These are phyloP conservation scores for Drosophila borealis DNA, from an alignment of 2,888 invertebrate genomes.

Conservation along the genomic window DNA sequence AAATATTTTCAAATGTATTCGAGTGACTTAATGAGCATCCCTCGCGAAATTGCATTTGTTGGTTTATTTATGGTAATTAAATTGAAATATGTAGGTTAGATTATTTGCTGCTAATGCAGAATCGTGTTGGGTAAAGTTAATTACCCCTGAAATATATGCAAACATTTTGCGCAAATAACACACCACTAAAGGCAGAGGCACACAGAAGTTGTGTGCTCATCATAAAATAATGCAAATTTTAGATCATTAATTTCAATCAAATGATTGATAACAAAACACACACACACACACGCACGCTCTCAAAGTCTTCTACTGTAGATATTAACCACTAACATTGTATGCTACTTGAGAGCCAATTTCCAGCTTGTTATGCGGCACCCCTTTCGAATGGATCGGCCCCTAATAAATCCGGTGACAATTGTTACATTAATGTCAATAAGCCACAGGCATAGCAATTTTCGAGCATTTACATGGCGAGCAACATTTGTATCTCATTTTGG, in stretches of 20 bases:
- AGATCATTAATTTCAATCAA: slow-evolving; percentile 83
- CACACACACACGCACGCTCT: slow-evolving; percentile 15
- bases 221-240: slow-evolving; percentile 80
- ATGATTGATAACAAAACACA: slow-evolving; percentile 74
- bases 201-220: slow-evolving; percentile 36
- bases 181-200: background rate
- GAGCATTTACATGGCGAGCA: slow-evolving; percentile 59
- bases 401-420: slow-evolving; percentile 84
- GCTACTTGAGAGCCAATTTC: slow-evolving; percentile 32
- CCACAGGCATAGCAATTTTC: slow-evolving; percentile 58
- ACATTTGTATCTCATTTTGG: slow-evolving; percentile 61
- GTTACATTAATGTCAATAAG: slow-evolving; percentile 81
- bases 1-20: background rate
- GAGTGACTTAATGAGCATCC: background rate
- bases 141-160: slow-evolving; percentile 72
- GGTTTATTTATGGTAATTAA: slow-evolving; percentile 13
- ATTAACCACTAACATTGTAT: slow-evolving; percentile 24
- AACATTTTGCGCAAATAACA: slow-evolving; percentile 55
- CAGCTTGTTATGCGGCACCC: slow-evolving; percentile 23
- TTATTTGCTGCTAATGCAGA: slow-evolving; percentile 36
- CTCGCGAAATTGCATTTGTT: background rate
- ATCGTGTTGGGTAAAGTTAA: slow-evolving; percentile 57
- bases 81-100: slow-evolving; percentile 12
- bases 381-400: slow-evolving; percentile 39
- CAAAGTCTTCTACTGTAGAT: background rate